These are phyloP conservation scores for Calliopsis andreniformis DNA, from an alignment of 1,140 invertebrate species.

Conservation along the genomic window DNA sequence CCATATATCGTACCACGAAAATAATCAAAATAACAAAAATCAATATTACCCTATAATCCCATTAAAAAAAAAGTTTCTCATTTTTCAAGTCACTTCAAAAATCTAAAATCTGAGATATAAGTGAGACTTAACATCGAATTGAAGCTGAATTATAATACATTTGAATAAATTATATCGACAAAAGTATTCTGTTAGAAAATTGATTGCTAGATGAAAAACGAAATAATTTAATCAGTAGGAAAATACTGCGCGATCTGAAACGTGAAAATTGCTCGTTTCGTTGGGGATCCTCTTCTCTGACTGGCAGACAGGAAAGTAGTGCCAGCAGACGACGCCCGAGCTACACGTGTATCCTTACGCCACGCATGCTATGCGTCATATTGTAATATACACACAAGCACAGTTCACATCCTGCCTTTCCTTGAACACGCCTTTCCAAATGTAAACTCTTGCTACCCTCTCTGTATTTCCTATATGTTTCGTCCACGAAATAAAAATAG, in stretches of 20 bases:
- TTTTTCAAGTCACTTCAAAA: too few relatives aligned
- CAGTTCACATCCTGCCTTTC: constrained; percentile 34
- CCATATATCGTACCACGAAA: neutral
- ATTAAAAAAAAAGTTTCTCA: neutral
- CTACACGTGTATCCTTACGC: constrained; percentile 53
- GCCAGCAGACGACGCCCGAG: constrained; percentile 63
- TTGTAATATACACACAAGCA: constrained; percentile 4
- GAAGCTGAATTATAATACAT: too few relatives aligned
- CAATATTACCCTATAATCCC: neutral
- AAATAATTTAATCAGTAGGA: neutral
- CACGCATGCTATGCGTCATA: constrained; percentile 39
- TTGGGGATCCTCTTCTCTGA: constrained; percentile 9
- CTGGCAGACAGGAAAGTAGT: constrained; percentile 50
- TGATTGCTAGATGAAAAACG: neutral
- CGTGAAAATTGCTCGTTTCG: constrained; percentile 41
- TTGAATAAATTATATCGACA: too few relatives aligned
- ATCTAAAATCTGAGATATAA: too few relatives aligned
- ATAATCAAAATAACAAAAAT: neutral
- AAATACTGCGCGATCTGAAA: neutral
- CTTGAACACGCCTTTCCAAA: constrained; percentile 37
- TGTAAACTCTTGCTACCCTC: neutral
- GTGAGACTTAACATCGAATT: too few relatives aligned
- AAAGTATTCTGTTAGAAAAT: neutral
- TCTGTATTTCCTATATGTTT: neutral
- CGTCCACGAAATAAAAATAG: constrained; percentile 3